Evolutionary conservation across 2,113 vertebrate genomes (phyloP), one percentile per base, ranked within the genome.

Genomic region (Fukomys damarensis): DNA sequence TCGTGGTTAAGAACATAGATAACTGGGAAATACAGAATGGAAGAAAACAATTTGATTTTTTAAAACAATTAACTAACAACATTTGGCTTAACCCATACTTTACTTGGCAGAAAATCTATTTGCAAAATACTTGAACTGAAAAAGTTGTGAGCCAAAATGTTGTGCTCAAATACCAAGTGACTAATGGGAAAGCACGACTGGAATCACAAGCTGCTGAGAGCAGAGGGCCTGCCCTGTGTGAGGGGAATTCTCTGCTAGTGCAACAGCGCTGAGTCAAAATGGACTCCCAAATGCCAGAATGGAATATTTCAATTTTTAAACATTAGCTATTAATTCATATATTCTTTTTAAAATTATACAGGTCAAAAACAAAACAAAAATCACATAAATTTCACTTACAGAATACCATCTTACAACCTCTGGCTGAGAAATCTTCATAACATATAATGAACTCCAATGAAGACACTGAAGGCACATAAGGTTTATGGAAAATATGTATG

Each of bases 371-470:
- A 90, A 96, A 63, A n/a, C 1, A 9, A 87, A 81, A 46, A 66
- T 30, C 28, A 63, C 87, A 49, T 28, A n/a, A 56, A 68, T 91
- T 92, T 91, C 66, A 26, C 82, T 95, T 93, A 28, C 7, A 91
- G 58, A 54, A 46, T 89, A 63, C 3, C 79, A 86, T 93, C 91
- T 89, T 88, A 61, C 74, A 76, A 86, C n/a, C 16, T n/a, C 54
- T 84, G 49, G 72, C 30, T 86, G 85, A 96, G 83, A 83, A 94
- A 94, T 80, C 30, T 24, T 96, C 19, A 9, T 66, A 90, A 46
- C 30, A 52, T 80, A 79, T 84, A 70, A 65, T 66, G 68, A 96
- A 83, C 63, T 81, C 68, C 83, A 58, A 95, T 91, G 79, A 96
- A 82, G 90, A 76, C 82, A 72, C 61, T 68, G 61, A 95, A 95